Percentiles rank a stretch among this genome's conserved stretches.
Conservation (phyloP, 1,140 invertebrate species). For the Lepidurus apus region DNA sequence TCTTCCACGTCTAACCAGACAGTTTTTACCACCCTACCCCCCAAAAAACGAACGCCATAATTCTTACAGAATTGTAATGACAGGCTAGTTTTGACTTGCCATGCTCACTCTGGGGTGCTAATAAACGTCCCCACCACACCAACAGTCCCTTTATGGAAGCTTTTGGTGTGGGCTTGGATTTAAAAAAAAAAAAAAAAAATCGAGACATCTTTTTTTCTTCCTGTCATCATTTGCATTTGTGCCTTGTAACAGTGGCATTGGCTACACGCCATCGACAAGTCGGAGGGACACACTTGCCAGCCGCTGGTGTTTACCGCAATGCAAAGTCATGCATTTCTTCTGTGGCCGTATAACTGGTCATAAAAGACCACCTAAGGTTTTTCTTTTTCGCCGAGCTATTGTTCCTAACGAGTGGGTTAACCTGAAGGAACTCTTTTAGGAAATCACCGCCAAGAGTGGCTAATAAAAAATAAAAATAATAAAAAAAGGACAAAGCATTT, state of each 20-base stretch:
- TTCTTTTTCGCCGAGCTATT: constrained; percentile 11
- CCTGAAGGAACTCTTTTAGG: background rate
- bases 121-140: constrained; percentile 8
- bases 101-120: background rate
- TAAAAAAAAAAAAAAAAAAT: background rate
- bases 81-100: background rate
- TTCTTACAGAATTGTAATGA: background rate
- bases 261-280: background rate
- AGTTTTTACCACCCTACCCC: no score
- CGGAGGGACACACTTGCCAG: background rate
- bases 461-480: background rate
- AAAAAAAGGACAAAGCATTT: background rate
- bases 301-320: background rate
- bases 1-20: background rate
- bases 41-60: background rate
- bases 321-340: constrained; percentile 18
- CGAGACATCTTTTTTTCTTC: background rate
- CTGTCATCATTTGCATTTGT: constrained; percentile 22
- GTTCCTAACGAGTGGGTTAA: constrained; percentile 15
- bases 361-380: constrained; percentile 19
- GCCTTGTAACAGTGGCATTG: constrained; percentile 13
- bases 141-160: background rate
- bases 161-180: background rate
- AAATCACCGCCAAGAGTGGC: background rate
- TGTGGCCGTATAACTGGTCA: background rate